These are phyloP conservation scores for Cantharis rufa DNA, from an alignment of 2,888 invertebrate genomes.

Conservation along the genomic window DNA sequence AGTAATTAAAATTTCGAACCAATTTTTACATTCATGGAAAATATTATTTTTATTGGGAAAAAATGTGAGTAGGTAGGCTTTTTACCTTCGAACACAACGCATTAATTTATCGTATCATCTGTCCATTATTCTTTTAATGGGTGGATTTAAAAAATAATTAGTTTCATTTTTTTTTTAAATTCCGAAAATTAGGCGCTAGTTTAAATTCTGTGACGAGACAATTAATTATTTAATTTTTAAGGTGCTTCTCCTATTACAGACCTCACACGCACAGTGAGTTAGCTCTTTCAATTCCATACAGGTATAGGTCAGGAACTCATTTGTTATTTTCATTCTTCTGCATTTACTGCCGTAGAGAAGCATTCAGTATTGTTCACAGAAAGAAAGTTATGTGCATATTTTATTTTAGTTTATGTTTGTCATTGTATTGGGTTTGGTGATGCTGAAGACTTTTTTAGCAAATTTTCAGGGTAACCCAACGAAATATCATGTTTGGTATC, in stretches of 20 bases:
- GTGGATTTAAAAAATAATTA: background rate
- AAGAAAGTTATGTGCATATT: background rate
- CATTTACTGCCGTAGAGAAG: background rate
- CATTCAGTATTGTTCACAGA: background rate
- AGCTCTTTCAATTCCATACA: slow-evolving; percentile 7
- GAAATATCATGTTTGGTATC: too few relatives aligned
- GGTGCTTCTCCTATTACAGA: slow-evolving; percentile 21
- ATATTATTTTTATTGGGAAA: background rate
- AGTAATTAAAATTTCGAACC: background rate
- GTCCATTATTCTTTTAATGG: background rate
- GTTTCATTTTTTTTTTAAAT: background rate
- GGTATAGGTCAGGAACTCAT: slow-evolving; percentile 1
- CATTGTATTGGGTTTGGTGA: background rate
- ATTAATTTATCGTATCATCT: background rate
- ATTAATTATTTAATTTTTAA: slow-evolving; percentile 24
- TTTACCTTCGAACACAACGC: background rate
- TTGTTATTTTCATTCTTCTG: background rate
- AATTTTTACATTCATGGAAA: too few relatives aligned
- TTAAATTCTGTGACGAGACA: slow-evolving; percentile 8
- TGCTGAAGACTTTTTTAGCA: background rate
- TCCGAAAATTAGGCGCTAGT: background rate
- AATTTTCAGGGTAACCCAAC: background rate
- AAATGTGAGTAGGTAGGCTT: background rate
- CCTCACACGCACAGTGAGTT: slow-evolving; percentile 20
- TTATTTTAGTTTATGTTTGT: background rate